A percentile compares a stretch with the other conserved stretches of the same genome.
Conservation (phyloP, 2,113 vertebrate species). For the Romanogobio albipinnatus region DNA sequence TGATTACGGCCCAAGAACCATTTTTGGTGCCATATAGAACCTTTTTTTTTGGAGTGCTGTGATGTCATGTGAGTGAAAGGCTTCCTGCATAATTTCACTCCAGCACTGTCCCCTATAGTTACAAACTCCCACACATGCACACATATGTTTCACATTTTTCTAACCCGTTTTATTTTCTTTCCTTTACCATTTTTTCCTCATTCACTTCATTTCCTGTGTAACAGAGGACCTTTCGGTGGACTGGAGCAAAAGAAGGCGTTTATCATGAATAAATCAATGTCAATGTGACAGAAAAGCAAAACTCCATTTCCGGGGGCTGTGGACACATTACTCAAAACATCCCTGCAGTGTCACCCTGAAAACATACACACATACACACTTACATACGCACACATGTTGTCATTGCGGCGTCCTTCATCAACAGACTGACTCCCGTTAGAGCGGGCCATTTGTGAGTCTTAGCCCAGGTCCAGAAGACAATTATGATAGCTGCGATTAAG, state of each 20-base stretch:
- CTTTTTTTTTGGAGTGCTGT: too few relatives aligned
- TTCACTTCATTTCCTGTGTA: constrained; percentile 41
- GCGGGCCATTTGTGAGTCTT: constrained; percentile 46
- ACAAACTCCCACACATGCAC: neutral
- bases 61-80: too few relatives aligned
- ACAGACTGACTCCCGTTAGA: constrained; percentile 42
- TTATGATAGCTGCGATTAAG: constrained; percentile 70
- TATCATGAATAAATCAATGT: constrained; percentile 58
- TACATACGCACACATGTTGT: constrained; percentile 41
- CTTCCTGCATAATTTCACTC: neutral
- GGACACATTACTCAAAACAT: constrained; percentile 57
- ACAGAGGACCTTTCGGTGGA: constrained; percentile 35
- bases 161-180: neutral
- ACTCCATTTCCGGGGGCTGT: constrained; percentile 54
- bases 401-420: constrained; percentile 46
- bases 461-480: constrained; percentile 56
- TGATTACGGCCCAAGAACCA: too few relatives aligned
- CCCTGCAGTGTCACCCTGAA: constrained; percentile 44
- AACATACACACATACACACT: constrained; percentile 12
- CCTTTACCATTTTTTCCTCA: constrained; percentile 8
- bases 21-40: too few relatives aligned
- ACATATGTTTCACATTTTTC: neutral
- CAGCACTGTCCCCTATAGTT: neutral
- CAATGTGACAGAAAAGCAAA: constrained; percentile 51
- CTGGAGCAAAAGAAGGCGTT: constrained; percentile 59